Base-by-base conservation (phyloP, 2,888 invertebrate genomes). In the Drosophila heteroneura region DNA sequence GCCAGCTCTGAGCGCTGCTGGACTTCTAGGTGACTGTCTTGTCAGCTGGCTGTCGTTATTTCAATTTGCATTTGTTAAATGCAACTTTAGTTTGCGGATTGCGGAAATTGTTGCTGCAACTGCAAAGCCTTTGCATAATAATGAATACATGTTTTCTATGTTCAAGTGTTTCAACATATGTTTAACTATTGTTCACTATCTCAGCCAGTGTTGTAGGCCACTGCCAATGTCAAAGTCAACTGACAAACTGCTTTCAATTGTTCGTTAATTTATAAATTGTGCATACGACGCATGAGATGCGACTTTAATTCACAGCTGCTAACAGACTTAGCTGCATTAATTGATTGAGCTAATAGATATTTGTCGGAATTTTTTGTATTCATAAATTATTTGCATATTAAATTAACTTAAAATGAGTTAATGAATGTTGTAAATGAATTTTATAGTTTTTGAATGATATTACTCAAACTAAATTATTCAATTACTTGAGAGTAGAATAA, bases 41-140 rank as follows among this genome's bases (percentile, higher is more conserved):
- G 70, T 81, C 73, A 83, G 62, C 65, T 62, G 52, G 33, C 58
- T 61, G 72, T 62, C 64, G 67, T 39, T 66, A 28, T 60, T 69
- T 71, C 79, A 79, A 76, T 81, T 79, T 70, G 67, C 75, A 74
- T 71, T 80, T 74, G 33, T 49, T 68, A 49, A 73, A 63, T 74
- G 72, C 66, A 64, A 32, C 32, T 73, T 67, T 12, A 54, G 30
- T 33, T 67, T 51, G 68, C 61, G 81, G 84, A 86, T 82, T 88
- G 89, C 86, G 86, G 86, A 86, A 85, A 66, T 76, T 41, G 51
- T 72, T 33, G 58, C 30, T 41, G 61, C 44, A 71, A 66, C 44
- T 71, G 60, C 70, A 68, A 52, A 67, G 57, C 52, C 59, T 75
- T 22, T 57, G 19, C 49, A 35, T 22, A 47, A 47, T 47, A 22